Evolutionary conservation across 2,797 vertebrate species (phyloP).

Genomic region (Thaleichthys pacificus): DNA sequence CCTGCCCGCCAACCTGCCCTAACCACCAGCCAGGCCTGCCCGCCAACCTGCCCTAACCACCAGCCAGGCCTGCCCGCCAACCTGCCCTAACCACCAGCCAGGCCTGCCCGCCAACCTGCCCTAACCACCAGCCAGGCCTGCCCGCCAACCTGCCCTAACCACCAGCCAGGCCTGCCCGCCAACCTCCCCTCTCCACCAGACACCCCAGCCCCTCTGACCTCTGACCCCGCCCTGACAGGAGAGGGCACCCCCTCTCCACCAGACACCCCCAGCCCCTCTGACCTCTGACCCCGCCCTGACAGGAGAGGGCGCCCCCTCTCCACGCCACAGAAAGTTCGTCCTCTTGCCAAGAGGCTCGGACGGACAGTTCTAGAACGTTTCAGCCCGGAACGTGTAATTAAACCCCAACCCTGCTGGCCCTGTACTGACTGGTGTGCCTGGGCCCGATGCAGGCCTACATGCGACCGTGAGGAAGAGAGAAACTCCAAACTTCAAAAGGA

Average conservation of each 20-base stretch:
- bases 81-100: too few relatives aligned
- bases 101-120: too few relatives aligned
- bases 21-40: too few relatives aligned
- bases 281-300: not conserved
- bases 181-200: not conserved
- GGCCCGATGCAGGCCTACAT: constrained; percentile 24
- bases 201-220: not conserved
- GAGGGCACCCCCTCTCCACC: not conserved
- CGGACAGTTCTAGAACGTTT: constrained; percentile 31
- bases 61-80: too few relatives aligned
- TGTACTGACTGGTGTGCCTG: constrained; percentile 36
- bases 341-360: constrained; percentile 29
- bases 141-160: too few relatives aligned
- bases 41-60: too few relatives aligned
- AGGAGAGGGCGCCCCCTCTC: not conserved
- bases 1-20: too few relatives aligned
- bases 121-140: too few relatives aligned
- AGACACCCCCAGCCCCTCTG: not conserved
- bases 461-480: constrained; percentile 9
- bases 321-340: constrained; percentile 22
- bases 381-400: constrained; percentile 46
- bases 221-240: not conserved
- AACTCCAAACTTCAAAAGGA: constrained; percentile 23
- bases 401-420: constrained; percentile 36
- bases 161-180: constrained; percentile 17